phyloP scores from a whole-genome alignment of 2,888 invertebrate species.

The Matsumyia berberina region DNA sequence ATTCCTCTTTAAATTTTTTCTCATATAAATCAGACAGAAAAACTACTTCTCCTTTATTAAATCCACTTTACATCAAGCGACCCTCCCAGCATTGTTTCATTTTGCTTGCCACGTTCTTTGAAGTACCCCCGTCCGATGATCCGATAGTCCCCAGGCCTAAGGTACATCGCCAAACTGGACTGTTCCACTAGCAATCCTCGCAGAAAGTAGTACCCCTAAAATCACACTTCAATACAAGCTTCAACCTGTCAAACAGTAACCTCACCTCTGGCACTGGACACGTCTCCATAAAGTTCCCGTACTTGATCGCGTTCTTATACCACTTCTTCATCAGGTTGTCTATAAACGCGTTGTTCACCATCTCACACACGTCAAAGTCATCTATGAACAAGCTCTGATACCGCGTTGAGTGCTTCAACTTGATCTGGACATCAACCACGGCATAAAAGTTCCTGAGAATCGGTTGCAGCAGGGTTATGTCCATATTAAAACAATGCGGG shows the following conservation, averaged over 20 bases:
- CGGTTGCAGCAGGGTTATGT: conserved; percentile 34
- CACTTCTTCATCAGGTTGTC: conserved; percentile 67
- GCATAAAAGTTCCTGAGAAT: conserved; percentile 47
- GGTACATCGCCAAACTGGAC: conserved; percentile 49
- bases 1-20: no score
- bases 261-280: conserved; percentile 70
- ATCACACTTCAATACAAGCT: neutral
- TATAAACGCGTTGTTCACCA: conserved; percentile 69
- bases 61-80: conserved; percentile 50
- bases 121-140: conserved; percentile 33
- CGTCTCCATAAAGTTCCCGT: conserved; percentile 70
- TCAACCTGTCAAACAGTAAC: neutral
- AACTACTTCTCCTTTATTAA: conserved; percentile 16
- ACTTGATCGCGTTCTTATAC: conserved; percentile 63
- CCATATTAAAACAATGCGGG: conserved; percentile 41
- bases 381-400: conserved; percentile 78
- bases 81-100: conserved; percentile 25
- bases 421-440: conserved; percentile 53
- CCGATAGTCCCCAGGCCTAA: conserved; percentile 57
- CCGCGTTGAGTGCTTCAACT: conserved; percentile 43
- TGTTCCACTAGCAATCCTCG: conserved; percentile 46
- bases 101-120: conserved; percentile 7
- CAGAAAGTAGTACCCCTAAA: conserved; percentile 58
- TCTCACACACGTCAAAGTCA: conserved; percentile 77
- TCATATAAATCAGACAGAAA: no score